These are phyloP conservation scores for Arizona elegans DNA, from an alignment of 2,113 vertebrate species.

Conservation along the genomic window DNA sequence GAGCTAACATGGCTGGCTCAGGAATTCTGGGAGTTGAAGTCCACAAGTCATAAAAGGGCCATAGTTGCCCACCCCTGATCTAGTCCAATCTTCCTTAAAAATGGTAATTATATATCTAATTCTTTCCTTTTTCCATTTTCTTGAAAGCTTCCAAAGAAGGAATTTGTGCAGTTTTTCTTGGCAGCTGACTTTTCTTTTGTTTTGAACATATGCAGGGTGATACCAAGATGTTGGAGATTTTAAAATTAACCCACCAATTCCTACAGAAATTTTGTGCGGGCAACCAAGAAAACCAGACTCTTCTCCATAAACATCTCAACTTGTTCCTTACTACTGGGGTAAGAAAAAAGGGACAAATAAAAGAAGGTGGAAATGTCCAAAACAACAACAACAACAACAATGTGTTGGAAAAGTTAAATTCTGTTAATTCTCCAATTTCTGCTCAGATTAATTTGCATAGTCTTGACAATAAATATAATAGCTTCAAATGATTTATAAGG, in stretches of 20 bases:
- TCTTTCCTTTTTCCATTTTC: not conserved
- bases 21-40: too few species aligned
- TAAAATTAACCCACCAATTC: conserved; percentile 91
- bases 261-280: conserved; percentile 95
- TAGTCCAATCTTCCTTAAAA: not conserved
- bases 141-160: not conserved
- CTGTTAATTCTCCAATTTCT: not conserved
- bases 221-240: conserved; percentile 93
- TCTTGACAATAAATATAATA: not conserved
- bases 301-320: conserved; percentile 91
- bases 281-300: conserved; percentile 92
- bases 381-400: fast-evolving
- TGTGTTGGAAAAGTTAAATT: not conserved
- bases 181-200: not conserved
- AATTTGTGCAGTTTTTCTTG: not conserved
- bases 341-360: conserved; percentile 39
- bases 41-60: too few species aligned
- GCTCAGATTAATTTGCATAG: not conserved
- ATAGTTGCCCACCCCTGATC: too few species aligned
- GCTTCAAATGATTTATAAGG: not conserved
- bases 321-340: conserved; percentile 95
- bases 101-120: not conserved
- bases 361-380: not conserved
- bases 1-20: too few species aligned
- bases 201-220: conserved; percentile 74